Conservation (phyloP, 2,888 invertebrate species). For the Coelopa pilipes region DNA sequence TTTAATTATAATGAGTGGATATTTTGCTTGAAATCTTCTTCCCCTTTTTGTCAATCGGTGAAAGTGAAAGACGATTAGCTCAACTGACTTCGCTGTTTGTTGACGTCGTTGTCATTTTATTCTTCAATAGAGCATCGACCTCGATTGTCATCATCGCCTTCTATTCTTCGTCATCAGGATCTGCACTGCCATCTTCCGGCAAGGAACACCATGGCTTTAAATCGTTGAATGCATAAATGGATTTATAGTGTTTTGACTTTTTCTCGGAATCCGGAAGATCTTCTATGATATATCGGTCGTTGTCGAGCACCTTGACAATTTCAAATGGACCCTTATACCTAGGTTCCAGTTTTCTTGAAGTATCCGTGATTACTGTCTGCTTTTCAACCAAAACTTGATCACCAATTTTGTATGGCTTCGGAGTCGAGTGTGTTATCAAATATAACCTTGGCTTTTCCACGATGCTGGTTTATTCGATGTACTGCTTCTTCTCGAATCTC, state of each 20-base stretch:
- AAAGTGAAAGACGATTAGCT: no score
- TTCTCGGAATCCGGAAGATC: constrained; percentile 45
- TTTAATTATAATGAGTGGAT: no score
- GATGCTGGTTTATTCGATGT: constrained; percentile 15
- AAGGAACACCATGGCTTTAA: constrained; percentile 44
- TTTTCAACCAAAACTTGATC: constrained; percentile 41
- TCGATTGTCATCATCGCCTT: no score
- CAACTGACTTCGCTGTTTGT: no score
- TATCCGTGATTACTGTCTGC: constrained; percentile 37
- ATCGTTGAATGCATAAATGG: constrained; percentile 43
- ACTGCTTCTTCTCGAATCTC: constrained; percentile 7
- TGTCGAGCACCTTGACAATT: constrained; percentile 40
- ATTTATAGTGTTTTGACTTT: constrained; percentile 44
- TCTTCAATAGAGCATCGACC: no score
- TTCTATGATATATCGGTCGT: constrained; percentile 47
- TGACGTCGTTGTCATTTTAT: no score
- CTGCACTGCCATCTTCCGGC: constrained; percentile 9
- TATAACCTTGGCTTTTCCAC: constrained; percentile 33
- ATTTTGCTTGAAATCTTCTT: no score
- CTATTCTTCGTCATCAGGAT: background rate
- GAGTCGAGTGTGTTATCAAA: constrained; percentile 36
- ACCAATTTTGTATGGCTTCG: constrained; percentile 31
- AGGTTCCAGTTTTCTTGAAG: constrained; percentile 45
- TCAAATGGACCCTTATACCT: constrained; percentile 47
- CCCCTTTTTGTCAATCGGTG: no score